Percentiles rank a stretch among this genome's conserved stretches.
phyloP scores from a whole-genome alignment of 2,888 invertebrate genomes.

The Schizaphis graminum region DNA sequence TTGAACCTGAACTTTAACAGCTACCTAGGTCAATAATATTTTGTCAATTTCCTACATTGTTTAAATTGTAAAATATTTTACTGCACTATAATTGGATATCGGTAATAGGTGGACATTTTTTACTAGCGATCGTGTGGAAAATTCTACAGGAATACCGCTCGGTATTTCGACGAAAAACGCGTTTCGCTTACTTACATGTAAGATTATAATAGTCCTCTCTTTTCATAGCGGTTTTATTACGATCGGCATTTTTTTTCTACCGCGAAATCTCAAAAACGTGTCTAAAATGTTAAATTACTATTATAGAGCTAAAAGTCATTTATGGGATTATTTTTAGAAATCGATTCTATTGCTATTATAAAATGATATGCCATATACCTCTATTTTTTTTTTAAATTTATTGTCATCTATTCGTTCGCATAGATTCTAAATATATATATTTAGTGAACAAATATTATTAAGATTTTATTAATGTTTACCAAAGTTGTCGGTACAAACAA shows the following conservation, averaged over 20 bases:
- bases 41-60: neutral
- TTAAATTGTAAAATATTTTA: neutral
- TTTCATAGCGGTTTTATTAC: neutral
- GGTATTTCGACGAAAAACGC: neutral
- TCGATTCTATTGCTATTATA: neutral
- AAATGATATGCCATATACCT: neutral
- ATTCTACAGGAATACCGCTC: neutral
- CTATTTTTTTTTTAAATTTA: neutral
- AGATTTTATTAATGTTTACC: neutral
- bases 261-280: neutral
- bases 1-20: neutral
- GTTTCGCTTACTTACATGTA: neutral
- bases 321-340: no score
- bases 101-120: neutral
- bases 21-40: neutral
- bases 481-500: rapidly evolving
- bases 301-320: neutral
- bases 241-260: neutral
- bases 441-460: neutral
- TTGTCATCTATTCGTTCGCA: neutral
- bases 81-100: neutral
- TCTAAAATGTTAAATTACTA: neutral
- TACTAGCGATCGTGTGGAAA: neutral
- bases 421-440: neutral
- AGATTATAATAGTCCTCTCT: neutral